Base-by-base conservation (phyloP, 2,113 vertebrate genomes). In the Loxodonta africana region DNA sequence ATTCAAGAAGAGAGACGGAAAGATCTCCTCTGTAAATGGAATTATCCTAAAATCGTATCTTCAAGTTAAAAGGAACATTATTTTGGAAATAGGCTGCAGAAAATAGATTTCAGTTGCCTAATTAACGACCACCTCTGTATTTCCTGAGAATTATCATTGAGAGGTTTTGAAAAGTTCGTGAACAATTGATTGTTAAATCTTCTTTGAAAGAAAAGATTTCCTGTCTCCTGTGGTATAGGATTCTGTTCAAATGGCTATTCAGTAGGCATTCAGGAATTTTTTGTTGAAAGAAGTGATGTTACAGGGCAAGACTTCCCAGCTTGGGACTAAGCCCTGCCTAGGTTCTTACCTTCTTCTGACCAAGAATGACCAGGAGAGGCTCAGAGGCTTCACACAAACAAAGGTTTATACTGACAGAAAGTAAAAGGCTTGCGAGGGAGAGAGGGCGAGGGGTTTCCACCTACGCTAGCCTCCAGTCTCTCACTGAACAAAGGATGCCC, bases 101-200 rank as follows among this genome's bases (percentile, higher is more conserved):
- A 95, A 89, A 77, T 67, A 48, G 6, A 87, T 95, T 88, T 96
- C 8, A 60, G n/a, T 94, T 94, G 15, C 41, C 30, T 41, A 9
- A 12, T 63, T 69, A 89, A 86, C 17, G n/a, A 57, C 3, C 18
- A 69, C 15, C 33, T 80, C 86, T 76, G 14, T 92, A 10, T 90
- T 12, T 90, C 37, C 51, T 87, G 20, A 69, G 51, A 90, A 93
- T 82, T 95, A 41, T 80, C 12, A 63, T 21, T 73, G 57, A 90
- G 69, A 62, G 11, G 28, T 28, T 83, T 86, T 26, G 1, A 8
- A 53, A 96, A 18, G 46, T 62, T 87, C 3, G 10, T 63, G 28
- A 91, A 46, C 15, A 90, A 37, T 60, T 77, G 65, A 85, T 57
- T 83, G 2, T 57, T 76, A 12, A 83, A 25, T 60, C 57, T 73